Conservation (phyloP, 37 sponge, comb jelly and placozoan species). For the Chondrosia reniformis region DNA sequence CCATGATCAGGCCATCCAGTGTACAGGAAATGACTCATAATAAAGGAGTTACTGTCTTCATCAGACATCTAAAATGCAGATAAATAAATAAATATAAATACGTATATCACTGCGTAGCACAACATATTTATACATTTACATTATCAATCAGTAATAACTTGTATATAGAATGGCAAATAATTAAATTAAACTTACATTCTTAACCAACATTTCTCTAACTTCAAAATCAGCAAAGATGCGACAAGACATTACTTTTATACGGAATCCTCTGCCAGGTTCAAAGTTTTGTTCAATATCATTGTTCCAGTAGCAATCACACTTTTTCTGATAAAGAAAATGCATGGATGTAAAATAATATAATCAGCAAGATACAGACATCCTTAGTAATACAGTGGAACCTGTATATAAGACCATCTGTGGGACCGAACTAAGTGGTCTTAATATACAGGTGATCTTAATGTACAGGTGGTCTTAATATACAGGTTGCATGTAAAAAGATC, state of each 20-base stretch:
- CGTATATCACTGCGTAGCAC: not conserved
- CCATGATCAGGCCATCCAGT: conserved; percentile 4
- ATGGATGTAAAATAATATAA: no score
- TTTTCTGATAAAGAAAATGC: no score
- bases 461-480: no score
- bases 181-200: not conserved
- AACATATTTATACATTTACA: not conserved
- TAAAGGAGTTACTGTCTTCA: not conserved
- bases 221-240: not conserved
- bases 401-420: no score
- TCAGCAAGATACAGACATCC: no score
- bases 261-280: not conserved
- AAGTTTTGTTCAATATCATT: not conserved
- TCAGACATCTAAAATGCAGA: not conserved
- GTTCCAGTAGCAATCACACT: not conserved
- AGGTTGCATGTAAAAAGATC: no score
- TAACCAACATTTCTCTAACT: not conserved
- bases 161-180: not conserved
- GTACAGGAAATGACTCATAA: not conserved
- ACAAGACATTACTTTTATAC: not conserved
- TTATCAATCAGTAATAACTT: not conserved
- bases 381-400: no score
- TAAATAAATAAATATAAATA: not conserved
- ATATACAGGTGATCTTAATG: no score
- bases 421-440: no score